Conservation (phyloP, 2,797 vertebrate species). For the Epinephelus coioides region DNA sequence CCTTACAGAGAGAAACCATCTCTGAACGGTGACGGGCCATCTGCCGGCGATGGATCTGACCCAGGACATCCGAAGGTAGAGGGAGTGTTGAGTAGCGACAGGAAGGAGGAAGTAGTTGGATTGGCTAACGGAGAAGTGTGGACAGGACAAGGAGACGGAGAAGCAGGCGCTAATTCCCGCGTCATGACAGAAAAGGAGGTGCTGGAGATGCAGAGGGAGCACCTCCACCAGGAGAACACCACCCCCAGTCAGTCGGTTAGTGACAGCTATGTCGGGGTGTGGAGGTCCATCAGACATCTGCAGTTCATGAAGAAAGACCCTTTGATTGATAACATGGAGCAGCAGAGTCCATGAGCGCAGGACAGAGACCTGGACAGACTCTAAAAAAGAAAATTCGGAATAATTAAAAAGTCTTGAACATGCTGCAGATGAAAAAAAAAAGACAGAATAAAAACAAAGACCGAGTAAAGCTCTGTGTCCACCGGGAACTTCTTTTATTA, state of each 20-base stretch:
- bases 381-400: background rate
- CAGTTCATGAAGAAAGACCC: conserved; percentile 93
- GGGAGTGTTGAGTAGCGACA: conserved; percentile 18
- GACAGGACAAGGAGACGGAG: conserved; percentile 10
- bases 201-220: conserved; percentile 74
- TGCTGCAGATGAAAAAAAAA: conserved; percentile 8
- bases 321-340: conserved; percentile 94
- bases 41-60: background rate
- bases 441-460: background rate
- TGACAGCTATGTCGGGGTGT: conserved; percentile 91
- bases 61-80: conserved; percentile 34
- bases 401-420: background rate
- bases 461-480: conserved; percentile 13
- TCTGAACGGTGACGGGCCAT: background rate
- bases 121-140: conserved; percentile 42
- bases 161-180: background rate
- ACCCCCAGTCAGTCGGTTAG: conserved; percentile 74
- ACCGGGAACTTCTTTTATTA: conserved; percentile 35
- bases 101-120: background rate
- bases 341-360: conserved; percentile 90
- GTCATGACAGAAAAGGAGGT: conserved; percentile 71
- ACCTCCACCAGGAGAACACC: conserved; percentile 57
- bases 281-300: conserved; percentile 92
- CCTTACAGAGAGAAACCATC: conserved; percentile 69
- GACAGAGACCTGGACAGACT: conserved; percentile 17